A percentile compares a stretch with the other conserved stretches of the same genome.
These are phyloP conservation scores for Cantharis rufa DNA, from an alignment of 2,888 invertebrate genomes.

Conservation along the genomic window DNA sequence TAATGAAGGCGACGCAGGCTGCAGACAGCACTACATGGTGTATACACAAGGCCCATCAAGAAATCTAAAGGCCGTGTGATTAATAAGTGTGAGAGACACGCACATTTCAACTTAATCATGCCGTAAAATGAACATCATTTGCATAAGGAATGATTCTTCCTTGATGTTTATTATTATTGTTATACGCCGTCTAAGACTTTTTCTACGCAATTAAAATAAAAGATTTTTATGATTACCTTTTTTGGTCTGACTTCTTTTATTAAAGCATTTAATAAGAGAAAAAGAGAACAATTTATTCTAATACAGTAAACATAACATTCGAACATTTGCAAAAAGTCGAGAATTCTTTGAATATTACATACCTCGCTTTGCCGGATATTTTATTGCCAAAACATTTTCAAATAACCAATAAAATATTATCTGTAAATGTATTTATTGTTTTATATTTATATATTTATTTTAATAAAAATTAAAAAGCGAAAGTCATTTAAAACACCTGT, in stretches of 20 bases:
- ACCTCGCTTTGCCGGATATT: too few species aligned
- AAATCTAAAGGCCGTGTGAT: slow-evolving; percentile 45
- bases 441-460: too few species aligned
- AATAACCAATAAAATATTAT: too few species aligned
- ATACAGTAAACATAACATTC: too few species aligned
- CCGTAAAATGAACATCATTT: slow-evolving; percentile 51
- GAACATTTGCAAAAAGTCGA: too few species aligned
- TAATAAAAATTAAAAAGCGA: too few species aligned
- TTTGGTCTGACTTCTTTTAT: background rate
- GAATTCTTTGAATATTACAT: too few species aligned
- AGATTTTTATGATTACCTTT: background rate
- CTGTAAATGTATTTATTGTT: too few species aligned
- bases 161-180: slow-evolving; percentile 47
- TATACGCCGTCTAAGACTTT: slow-evolving; percentile 23
- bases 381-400: too few species aligned
- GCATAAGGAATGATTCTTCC: slow-evolving; percentile 51
- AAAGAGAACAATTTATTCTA: too few species aligned
- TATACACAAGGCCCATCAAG: slow-evolving; percentile 31
- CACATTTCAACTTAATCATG: slow-evolving; percentile 55
- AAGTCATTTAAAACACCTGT: too few species aligned
- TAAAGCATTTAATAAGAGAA: background rate
- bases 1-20: slow-evolving; percentile 37
- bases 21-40: slow-evolving; percentile 36
- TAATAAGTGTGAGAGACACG: slow-evolving; percentile 55
- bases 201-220: slow-evolving; percentile 27